Percentiles rank a stretch among this genome's conserved stretches.
These are phyloP conservation scores for Hymenochirus boettgeri DNA, from an alignment of 2,113 vertebrate species.

Conservation along the genomic window DNA sequence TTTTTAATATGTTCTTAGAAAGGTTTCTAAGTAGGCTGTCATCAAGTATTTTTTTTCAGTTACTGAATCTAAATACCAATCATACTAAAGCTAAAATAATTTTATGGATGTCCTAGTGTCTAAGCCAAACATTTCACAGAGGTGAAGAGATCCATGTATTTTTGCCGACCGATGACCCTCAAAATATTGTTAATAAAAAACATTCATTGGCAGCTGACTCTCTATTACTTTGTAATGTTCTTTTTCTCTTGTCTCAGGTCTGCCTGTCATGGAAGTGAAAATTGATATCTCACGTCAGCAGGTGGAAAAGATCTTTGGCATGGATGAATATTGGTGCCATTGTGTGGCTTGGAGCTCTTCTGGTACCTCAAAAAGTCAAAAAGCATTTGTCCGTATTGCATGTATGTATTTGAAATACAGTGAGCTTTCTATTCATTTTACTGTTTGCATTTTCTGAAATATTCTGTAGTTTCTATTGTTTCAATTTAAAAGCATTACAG, in stretches of 20 bases:
- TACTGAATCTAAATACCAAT: no score
- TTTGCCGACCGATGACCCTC: not conserved
- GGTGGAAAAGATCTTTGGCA: slow-evolving; percentile 95
- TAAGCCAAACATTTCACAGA: not conserved
- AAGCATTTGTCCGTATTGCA: slow-evolving; percentile 90
- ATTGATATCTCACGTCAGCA: slow-evolving; percentile 95
- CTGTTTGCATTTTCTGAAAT: no score
- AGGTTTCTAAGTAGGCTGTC: no score
- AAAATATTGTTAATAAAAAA: not conserved
- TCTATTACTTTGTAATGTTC: not conserved
- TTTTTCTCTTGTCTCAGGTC: slow-evolving; percentile 58
- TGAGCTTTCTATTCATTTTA: no score
- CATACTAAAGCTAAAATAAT: not conserved
- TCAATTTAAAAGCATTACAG: no score
- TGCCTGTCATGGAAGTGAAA: slow-evolving; percentile 88
- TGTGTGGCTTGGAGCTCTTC: slow-evolving; percentile 98
- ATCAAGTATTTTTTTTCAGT: no score
- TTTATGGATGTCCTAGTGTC: not conserved
- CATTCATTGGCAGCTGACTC: not conserved
- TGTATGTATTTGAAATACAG: slow-evolving; percentile 70
- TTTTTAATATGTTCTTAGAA: no score
- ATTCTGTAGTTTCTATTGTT: no score
- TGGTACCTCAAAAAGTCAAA: slow-evolving; percentile 96
- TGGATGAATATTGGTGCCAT: slow-evolving; percentile 98
- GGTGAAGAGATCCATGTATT: not conserved